Evolutionary conservation across 2,113 vertebrate genomes (phyloP).

Genomic region (Myotis yumanensis): DNA sequence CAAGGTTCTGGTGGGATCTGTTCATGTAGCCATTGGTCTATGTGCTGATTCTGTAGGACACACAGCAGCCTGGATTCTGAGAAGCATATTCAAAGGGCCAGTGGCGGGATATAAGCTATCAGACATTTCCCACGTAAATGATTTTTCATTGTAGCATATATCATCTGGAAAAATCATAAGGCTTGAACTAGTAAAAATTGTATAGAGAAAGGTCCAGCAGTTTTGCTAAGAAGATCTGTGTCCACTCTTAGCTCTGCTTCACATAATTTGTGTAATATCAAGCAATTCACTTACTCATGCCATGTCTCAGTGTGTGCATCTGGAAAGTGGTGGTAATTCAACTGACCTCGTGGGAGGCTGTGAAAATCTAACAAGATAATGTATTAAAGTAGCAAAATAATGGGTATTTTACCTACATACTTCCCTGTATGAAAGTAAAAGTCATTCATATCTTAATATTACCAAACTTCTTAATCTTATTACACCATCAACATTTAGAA

Average conservation of each 20-base stretch:
- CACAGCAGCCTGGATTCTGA: neutral
- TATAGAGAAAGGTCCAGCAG: neutral
- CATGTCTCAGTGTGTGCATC: neutral
- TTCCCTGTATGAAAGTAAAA: neutral
- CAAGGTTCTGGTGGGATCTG: neutral
- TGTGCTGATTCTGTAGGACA: neutral
- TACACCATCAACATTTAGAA: neutral
- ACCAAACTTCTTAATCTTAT: neutral
- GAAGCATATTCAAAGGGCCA: neutral
- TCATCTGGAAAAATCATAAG: neutral
- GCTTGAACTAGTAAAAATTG: neutral
- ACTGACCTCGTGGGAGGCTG: neutral
- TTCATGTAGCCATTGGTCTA: neutral
- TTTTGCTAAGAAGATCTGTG: neutral
- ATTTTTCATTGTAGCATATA: neutral
- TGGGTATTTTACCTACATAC: neutral
- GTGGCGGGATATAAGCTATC: neutral
- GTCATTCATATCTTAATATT: neutral
- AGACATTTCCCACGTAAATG: neutral
- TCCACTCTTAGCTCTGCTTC: neutral
- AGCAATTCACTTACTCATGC: neutral
- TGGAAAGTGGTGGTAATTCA: neutral
- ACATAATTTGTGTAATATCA: neutral
- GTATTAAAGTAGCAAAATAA: constrained; percentile 14
- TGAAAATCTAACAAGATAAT: neutral